Base-by-base conservation (phyloP, 2,113 vertebrate species). In the Atrichornis clamosus region DNA sequence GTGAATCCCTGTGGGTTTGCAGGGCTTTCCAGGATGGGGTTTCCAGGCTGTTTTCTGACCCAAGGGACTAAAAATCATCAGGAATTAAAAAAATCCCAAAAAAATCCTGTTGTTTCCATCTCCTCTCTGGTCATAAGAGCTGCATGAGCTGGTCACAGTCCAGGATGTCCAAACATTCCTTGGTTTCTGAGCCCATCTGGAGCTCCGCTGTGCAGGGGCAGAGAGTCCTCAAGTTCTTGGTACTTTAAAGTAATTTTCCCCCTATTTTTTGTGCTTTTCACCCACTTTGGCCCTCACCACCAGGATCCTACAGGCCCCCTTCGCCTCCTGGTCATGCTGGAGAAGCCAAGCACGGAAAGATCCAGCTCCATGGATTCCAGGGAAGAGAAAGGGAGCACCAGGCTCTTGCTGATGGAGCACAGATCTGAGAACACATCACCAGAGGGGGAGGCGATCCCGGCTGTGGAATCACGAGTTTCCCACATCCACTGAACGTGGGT, bases 1-100 rank as follows among this genome's bases (percentile, higher is more conserved):
- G 2, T 44, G 50, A 84, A 70, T 1, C 6, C 6, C 18, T 0
- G 0, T 10, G 50, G 18, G 17, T 65, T 80, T 50, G 8, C 18
- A 28, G 19, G 22, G 32, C 0, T 77, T 2, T 33, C 30, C 17
- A 5, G 50, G 33, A 30, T 11, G 47, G 44, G 18, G 2, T 49
- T 80, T 85, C 11, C n/a, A 74, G 46, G 49, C 3, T 44, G 4
- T 37, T 62, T 30, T 14, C 20, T 47, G 74, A 27, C 21, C 46
- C 52, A 33, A 59, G 23, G 4, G 32, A 10, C 22, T n/a, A 13
- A 7, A 70, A 75, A 70, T 22, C 24, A n/a, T 26, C 10, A 32
- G 22, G 9, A 20, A 47, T 28, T 11, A 2, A n/a, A 21, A 65
- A 50, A 64, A 19, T 14, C 6, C 5, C 59, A 44, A 11, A 0